phyloP scores from a whole-genome alignment of 2,113 vertebrate species.

The Henicopernis longicauda region DNA sequence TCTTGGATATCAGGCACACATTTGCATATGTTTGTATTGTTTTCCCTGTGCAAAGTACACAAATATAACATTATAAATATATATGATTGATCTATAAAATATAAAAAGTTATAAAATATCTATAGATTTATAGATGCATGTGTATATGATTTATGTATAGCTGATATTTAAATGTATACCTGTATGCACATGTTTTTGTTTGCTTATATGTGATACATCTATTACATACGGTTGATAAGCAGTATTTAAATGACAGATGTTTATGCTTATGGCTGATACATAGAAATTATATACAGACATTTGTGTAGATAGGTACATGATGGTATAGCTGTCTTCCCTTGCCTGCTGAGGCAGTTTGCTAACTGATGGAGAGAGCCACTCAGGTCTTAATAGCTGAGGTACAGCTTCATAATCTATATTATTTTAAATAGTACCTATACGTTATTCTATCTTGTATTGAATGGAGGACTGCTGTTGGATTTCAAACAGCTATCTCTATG shows the following conservation, averaged over 20 bases:
- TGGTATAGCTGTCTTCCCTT: neutral
- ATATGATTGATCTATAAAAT: neutral
- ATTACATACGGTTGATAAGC: fast-evolving
- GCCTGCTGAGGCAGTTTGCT: neutral
- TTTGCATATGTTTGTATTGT: neutral
- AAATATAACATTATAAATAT: neutral
- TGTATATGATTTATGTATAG: neutral
- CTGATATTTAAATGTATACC: neutral
- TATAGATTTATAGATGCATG: neutral
- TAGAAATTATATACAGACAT: neutral
- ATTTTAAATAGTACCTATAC: neutral
- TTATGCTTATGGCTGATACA: neutral
- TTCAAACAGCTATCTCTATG: neutral
- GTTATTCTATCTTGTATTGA: neutral
- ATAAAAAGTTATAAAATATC: neutral
- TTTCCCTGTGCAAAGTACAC: neutral
- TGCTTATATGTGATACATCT: neutral
- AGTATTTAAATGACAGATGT: neutral
- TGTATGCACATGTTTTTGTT: neutral
- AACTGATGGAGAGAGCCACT: neutral
- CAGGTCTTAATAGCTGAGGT: neutral
- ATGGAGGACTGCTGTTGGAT: neutral
- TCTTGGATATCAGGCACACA: neutral
- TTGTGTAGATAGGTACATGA: neutral
- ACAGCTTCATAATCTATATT: neutral